Conservation (phyloP, 2,888 invertebrate species). For the Phalera bucephala region DNA sequence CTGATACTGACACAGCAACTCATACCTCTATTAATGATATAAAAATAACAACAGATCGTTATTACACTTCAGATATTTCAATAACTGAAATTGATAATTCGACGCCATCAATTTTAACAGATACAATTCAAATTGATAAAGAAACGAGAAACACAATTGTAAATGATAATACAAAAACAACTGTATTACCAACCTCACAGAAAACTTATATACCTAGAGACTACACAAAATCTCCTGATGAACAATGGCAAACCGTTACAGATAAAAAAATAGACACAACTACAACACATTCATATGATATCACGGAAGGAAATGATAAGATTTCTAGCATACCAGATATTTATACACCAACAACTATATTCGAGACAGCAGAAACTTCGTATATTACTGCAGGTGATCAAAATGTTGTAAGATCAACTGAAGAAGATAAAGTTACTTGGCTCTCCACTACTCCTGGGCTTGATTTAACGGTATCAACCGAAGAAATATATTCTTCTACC, state of each 20-base stretch:
- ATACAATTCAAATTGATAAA: not conserved
- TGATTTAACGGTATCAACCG: not conserved
- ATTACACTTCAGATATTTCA: too few species aligned
- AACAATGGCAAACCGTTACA: too few species aligned
- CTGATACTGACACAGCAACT: not conserved
- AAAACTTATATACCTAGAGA: too few species aligned
- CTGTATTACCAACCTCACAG: not conserved
- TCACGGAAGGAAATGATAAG: too few species aligned
- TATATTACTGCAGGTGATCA: slow-evolving; percentile 7
- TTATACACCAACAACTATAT: not conserved
- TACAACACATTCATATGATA: too few species aligned
- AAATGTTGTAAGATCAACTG: not conserved
- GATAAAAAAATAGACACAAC: too few species aligned
- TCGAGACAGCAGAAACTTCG: slow-evolving; percentile 1
- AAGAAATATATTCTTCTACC: not conserved
- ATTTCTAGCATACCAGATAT: not conserved
- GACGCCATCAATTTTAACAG: not conserved
- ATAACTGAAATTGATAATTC: not conserved
- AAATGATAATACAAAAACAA: not conserved
- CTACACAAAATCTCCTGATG: too few species aligned
- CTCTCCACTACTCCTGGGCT: not conserved
- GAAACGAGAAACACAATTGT: not conserved
- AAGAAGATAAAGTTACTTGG: not conserved
- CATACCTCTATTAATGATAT: not conserved
- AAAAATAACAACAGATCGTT: not conserved